Base-by-base conservation (phyloP, 2,113 vertebrate species). In the Columbina picui region DNA sequence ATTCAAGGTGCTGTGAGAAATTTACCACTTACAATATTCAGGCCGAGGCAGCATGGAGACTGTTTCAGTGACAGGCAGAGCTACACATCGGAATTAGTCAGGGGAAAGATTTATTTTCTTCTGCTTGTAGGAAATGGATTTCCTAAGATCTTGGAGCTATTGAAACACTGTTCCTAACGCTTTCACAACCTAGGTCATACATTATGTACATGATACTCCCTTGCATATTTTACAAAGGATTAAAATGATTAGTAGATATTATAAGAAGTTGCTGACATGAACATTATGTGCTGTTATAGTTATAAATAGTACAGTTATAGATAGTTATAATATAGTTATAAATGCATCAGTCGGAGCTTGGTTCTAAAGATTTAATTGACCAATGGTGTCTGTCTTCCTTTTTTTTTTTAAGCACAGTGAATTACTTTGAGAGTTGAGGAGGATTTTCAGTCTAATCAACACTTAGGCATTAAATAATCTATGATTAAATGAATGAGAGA, bases 111-210 rank as follows among this genome's bases (percentile, higher is more conserved):
- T 94, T 69, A 9, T 87, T 74, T 81, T 47, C 59, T 52, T 86
- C 76, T 90, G n/a, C 52, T 70, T 55, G 45, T 50, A 83, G 53
- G 36, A 90, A 79, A 90, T 77, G 55, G 78, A 45, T 91, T 93
- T 87, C 29, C 50, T 69, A 27, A 85, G 43, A 85, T 60, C 75
- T 88, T 52, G n/a, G 36, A 80, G 55, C 59, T n/a, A 34, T 84
- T 86, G 79, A 89, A 91, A 74, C 71, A 91, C 16, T 43, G 19
- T 56, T 90, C 67, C 67, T 20, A 61, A 57, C 36, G n/a, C 52
- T 67, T 80, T 26, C 65, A 36, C 75, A 34, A 27, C 41, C 29
- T n/a, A 36, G 61, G 63, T 32, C 61, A 25, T 43, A 74, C 30
- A 63, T 74, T 80, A 30, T 38, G 64, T 59, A 76, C 75, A 59